Base-by-base conservation (phyloP, 2,888 invertebrate genomes). In the Odontothrips loti region DNA sequence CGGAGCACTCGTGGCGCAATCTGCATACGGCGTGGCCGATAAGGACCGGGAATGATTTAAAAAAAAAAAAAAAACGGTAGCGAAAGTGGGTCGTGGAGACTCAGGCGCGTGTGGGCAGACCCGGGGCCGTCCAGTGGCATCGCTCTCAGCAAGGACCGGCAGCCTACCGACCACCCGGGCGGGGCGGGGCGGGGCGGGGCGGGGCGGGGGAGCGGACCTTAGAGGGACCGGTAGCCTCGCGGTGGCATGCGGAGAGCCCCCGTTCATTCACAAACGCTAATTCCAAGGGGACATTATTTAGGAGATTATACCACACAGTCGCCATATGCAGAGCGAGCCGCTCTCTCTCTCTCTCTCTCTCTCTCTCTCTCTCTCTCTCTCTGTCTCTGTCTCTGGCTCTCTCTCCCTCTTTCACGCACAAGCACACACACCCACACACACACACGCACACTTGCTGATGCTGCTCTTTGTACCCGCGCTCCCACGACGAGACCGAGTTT, bases 341-440 rank as follows among this genome's bases (percentile, higher is more conserved):
- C 79, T 79, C 81, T 6, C 51, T 6, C 51, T 6, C 51, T 6
- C 51, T 48, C 48, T 48, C 29, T 34, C 79, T 79, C 23, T 79
- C 27, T 47, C 79, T 20, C 47, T 20, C 79, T 79, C 79, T 79
- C 79, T 34, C 79, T 79, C 79, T 79, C 79, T 79, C 29, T 34
- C 79, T 79, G n/a, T n/a, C n/a, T n/a, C n/a, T n/a, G n/a, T n/a
- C n/a, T n/a, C n/a, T n/a, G n/a, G 9, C 27, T 1, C 43, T 11
- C 81, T 1, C 80, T 9, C 20, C n/a, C 80, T 1, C 11, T 27
- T 79, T 10, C 20, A 79, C 81, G 58, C 34, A 34, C 79, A 58
- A 34, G 27, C 63, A 1, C 23, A 9, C 47, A 12, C 12, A 4
- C 43, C 3, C 58, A 34, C 58, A 27, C 51, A 51, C 34, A 79